Evolutionary conservation across 2,888 invertebrate genomes (phyloP), one percentile per base, ranked within the genome.

Genomic region (Watsonalla binaria): DNA sequence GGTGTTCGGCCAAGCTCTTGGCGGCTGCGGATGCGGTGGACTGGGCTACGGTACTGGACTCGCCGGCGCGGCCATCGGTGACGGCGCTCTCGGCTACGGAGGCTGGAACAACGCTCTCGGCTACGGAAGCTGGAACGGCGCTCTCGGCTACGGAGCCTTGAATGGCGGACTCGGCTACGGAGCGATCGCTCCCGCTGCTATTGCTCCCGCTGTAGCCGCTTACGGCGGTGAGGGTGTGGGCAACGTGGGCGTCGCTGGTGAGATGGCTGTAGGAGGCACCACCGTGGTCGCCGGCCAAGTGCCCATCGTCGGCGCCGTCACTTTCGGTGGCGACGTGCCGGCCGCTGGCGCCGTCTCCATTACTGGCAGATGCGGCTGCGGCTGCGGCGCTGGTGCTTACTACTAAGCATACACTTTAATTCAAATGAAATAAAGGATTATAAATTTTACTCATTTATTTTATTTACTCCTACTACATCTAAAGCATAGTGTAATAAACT

Each of bases 291-390:
- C 59, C 42, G 75, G 74, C 46, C 63, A 65, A 51, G 69, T 75
- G 45, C 74, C 74, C 7, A 66, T 74, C 50, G 51, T 65, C 45
- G 73, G 75, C 51, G 63, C 62, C 13, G 72, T 76, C 6, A 45
- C 57, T 14, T 71, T 69, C 56, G 51, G 51, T 51, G 70, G 68
- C 48, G 51, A 39, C 9, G 60, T 66, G 37, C 66, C 63, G 9
- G 70, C 68, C 46, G 64, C 58, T 51, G 76, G 75, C 42, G 47
- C 54, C 13, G 75, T 74, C 45, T 57, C 71, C 51, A 68, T 72
- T 51, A 47, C 62, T 8, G 70, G 69, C 39, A 60, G 59, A 57
- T 72, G 69, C 56, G 64, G 51, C 11, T 51, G 46, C 24, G 13
- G 45, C 33, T 59, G n/a, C 66, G 68, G 51, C 34, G 51, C 33